Base-by-base conservation (phyloP, 2,113 vertebrate genomes). In the Pygathrix nemaeus region DNA sequence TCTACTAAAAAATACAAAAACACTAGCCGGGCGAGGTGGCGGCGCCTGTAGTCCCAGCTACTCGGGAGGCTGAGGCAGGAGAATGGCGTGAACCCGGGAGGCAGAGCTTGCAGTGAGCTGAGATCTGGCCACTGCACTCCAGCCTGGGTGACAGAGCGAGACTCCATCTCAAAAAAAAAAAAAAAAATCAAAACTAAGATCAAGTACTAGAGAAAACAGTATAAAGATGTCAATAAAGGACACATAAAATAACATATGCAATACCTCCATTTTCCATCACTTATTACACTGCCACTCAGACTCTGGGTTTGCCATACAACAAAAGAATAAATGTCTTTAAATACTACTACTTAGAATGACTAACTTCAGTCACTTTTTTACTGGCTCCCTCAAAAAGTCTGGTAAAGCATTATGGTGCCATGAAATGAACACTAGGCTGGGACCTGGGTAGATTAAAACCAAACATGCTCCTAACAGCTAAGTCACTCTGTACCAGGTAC, bases 101-200 rank as follows among this genome's bases (percentile, higher is more conserved):
- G 38, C 38, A 40, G 38, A 40, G 38, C 38, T 40, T 40, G 38
- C 38, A 40, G 38, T 40, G 38, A 40, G 38, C 38, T 40, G 38
- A 40, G 38, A 40, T 40, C 38, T 40, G 38, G 38, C 38, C 38
- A 40, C 38, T 40, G 38, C 38, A 40, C 38, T 40, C 38, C 38
- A 40, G 38, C 38, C 38, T 40, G 38, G 38, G 38, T 40, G 38
- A 40, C 38, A 40, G 38, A 40, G 38, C 38, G 38, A 40, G 38
- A 40, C 38, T 40, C 38, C 38, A 4, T 40, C 38, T 40, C 38
- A 40, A 40, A 40, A 40, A 40, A 40, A 40, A 93, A 50, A 80
- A 97, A 93, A 50, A 80, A 97, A 93, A 50, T 10, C 1, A 10
- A 96, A 96, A 92, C 25, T 30, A 91, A 90, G 82, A 48, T 52